Percentiles rank a stretch among this genome's conserved stretches.
Evolutionary conservation across 2,797 vertebrate species (phyloP).

Genomic region (Selene dorsalis): DNA sequence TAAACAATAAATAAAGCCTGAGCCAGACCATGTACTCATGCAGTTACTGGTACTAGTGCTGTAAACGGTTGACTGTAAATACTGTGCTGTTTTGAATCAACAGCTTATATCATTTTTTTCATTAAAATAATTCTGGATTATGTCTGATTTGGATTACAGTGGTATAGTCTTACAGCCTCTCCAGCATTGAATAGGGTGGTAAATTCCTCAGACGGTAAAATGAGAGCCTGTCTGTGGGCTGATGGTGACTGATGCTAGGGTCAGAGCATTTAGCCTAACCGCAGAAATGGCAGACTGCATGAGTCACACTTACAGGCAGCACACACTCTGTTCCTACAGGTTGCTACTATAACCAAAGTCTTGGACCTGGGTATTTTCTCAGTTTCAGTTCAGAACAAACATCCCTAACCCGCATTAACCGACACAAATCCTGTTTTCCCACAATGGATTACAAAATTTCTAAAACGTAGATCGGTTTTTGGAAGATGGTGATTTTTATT

Average conservation of each 20-base stretch:
- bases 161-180: conserved; percentile 37
- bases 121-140: conserved; percentile 16
- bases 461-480: no score
- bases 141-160: conserved; percentile 30
- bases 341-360: conserved; percentile 36
- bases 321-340: conserved; percentile 57
- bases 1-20: conserved; percentile 43
- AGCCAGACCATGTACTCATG: conserved; percentile 2
- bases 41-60: background rate
- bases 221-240: conserved; percentile 67
- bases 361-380: background rate
- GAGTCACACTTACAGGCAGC: conserved; percentile 71
- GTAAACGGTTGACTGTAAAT: conserved; percentile 9
- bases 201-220: conserved; percentile 69
- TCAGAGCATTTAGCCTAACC: conserved; percentile 72
- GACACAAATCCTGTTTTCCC: background rate
- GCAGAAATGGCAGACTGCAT: conserved; percentile 64
- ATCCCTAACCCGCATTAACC: conserved; percentile 14
- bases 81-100: background rate
- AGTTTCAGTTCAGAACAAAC: conserved; percentile 21
- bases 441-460: background rate
- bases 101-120: background rate
- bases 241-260: conserved; percentile 77
- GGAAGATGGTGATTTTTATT: no score
- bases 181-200: conserved; percentile 26